A percentile compares a stretch with the other conserved stretches of the same genome.
These are phyloP conservation scores for Branchipolynoe longqiensis DNA, from an alignment of 2,888 invertebrate species.

Conservation along the genomic window DNA sequence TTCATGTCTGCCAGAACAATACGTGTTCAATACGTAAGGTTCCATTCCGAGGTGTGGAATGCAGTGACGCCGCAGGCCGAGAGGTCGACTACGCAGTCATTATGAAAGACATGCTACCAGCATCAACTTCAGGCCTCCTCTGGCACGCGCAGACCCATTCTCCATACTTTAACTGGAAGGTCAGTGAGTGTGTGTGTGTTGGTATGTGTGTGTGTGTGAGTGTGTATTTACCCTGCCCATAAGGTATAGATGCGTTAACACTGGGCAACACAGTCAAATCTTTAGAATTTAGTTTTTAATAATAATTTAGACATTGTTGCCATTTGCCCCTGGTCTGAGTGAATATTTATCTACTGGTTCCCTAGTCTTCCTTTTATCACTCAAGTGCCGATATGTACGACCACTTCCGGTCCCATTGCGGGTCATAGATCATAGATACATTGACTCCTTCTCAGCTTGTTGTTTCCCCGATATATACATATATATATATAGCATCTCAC, in stretches of 20 bases:
- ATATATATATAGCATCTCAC: too few relatives aligned
- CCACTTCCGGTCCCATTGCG: too few relatives aligned
- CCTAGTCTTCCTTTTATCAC: too few relatives aligned
- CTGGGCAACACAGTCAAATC: neutral
- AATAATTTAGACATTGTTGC: neutral
- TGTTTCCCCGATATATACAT: too few relatives aligned
- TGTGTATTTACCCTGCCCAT: neutral
- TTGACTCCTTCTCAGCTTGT: too few relatives aligned
- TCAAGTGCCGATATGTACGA: too few relatives aligned
- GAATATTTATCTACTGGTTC: neutral
- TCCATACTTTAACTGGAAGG: constrained; percentile 79
- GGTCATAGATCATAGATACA: too few relatives aligned
- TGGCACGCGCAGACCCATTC: constrained; percentile 76
- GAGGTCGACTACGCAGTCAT: constrained; percentile 67
- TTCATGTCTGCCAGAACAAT: constrained; percentile 54
- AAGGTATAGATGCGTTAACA: neutral
- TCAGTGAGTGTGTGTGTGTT: too few relatives aligned
- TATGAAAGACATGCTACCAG: constrained; percentile 65
- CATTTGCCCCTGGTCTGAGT: neutral
- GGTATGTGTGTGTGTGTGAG: too few relatives aligned
- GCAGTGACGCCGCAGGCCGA: constrained; percentile 81
- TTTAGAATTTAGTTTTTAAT: too few relatives aligned
- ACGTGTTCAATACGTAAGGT: constrained; percentile 76
- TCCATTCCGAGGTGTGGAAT: constrained; percentile 81
- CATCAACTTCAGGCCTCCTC: constrained; percentile 71